Evolutionary conservation across 2,888 invertebrate species (phyloP), one percentile per base, ranked within the genome.

Genomic region (Panorpa germanica): DNA sequence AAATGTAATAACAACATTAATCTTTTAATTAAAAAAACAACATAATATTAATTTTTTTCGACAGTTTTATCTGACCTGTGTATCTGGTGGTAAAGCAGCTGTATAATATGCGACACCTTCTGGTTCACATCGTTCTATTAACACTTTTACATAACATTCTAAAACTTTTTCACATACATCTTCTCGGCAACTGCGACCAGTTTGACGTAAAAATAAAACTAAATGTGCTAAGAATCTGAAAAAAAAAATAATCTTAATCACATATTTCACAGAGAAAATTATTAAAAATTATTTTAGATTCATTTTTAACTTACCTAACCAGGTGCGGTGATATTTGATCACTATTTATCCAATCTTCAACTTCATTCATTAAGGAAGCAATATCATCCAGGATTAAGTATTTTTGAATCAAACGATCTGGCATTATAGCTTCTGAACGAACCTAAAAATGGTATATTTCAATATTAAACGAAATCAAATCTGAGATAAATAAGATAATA

Each of bases 221-320:
- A 93, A 59, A 53, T 93, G 91, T 4, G 86, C 74, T 39, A 83
- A 59, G 43, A 90, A 88, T 39, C 93, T 58, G 17, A 83, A 49
- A 39, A 81, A 70, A 41, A 64, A 49, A 25, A 57, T n/a, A n/a
- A n/a, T n/a, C n/a, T n/a, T n/a, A n/a, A n/a, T n/a, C 11, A 23
- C 11, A 12, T 23, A 12, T 10, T 23, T 23, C 23, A 12, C 9
- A 7, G 23, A 34, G 31, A 23, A 7, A 7, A 7, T 6, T 5
- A 5, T 23, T 10, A 23, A 23, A 7, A 10, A 9, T 10, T n/a
- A 5, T 9, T 9, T 23, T 23, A 6, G 11, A 23, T 23, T 23
- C 5, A 10, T 10, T 10, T 10, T 9, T 9, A 7, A n/a, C n/a
- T 6, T 23, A 5, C 3, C 31, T 45, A 3, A 55, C 34, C 41